Conservation (phyloP, 2,888 invertebrate species). For the Morinoia aosen region DNA sequence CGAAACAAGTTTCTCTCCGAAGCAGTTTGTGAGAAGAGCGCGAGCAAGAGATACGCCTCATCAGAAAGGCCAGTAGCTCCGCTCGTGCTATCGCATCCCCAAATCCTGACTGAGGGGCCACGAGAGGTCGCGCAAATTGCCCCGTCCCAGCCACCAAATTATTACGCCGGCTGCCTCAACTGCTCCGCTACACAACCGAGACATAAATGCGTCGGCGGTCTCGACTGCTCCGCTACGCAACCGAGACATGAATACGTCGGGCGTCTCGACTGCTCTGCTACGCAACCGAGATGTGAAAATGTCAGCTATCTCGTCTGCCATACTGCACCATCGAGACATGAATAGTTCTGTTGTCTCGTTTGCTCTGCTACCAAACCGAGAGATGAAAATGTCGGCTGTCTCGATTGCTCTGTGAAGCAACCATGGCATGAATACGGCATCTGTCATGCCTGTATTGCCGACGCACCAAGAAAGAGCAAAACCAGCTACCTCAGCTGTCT, state of each 20-base stretch:
- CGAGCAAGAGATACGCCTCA: not conserved
- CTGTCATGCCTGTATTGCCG: not conserved
- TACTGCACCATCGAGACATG: not conserved
- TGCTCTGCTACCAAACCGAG: not conserved
- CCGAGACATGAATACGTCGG: too few species aligned
- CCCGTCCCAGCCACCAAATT: not conserved
- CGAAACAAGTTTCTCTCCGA: not conserved
- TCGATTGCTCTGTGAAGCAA: not conserved
- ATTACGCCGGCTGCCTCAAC: slow-evolving; percentile 29
- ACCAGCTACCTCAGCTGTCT: not conserved
- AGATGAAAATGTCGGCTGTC: not conserved
- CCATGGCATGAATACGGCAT: not conserved
- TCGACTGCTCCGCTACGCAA: not conserved
- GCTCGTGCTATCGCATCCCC: slow-evolving; percentile 44
- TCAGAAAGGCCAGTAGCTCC: slow-evolving; percentile 34
- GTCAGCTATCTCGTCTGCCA: not conserved
- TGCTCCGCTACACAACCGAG: slow-evolving; percentile 2
- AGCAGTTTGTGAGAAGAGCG: not conserved
- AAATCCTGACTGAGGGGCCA: not conserved
- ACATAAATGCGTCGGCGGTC: not conserved
- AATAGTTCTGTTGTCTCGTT: not conserved
- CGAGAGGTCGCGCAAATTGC: slow-evolving; percentile 45
- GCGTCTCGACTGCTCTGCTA: too few species aligned
- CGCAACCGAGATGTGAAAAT: not conserved
- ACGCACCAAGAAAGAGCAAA: not conserved